Base-by-base conservation (phyloP, 1,140 invertebrate genomes). In the Archivesica marissinica region DNA sequence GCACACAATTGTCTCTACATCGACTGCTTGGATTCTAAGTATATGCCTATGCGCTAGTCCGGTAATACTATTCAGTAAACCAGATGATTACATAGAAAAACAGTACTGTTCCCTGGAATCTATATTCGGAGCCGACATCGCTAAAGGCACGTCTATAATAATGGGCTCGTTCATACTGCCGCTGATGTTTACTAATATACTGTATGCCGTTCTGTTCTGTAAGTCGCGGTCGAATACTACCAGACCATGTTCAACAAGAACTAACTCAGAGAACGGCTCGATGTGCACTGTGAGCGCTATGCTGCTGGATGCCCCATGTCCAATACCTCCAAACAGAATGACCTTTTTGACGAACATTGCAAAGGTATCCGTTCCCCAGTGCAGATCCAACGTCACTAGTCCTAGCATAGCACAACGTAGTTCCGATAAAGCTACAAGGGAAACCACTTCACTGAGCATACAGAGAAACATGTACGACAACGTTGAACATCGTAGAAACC, bases 151-250 rank as follows among this genome's bases (percentile, higher is more conserved):
- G 39, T 28, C 50, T 0, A 72, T 72, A 1, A 6, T 72, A 17
- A 33, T 50, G 28, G 68, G 68, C 13, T 72, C 68, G n/a, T 72
- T 72, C 33, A 50, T 72, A 28, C 25, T 41, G 1, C 68, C 68
- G 4, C 25, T 72, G 17, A 2, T 72, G 7, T 50, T 47, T 20
- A 72, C 41, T 17, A 72, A 72, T 20, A 33, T 50, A 13, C 2
- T 72, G 0, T 72, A 72, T 30, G 35, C 35, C n/a, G n/a, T 30
- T 1, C n/a, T 72, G 20, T 72, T 72, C 23, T 72, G 68, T 50
- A 50, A 33, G 35, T 30, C 11, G 1, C 4, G 28, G 6, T 15
- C 4, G 23, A 50, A 30, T n/a, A 47, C 0, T 4, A 33, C 50
- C 2, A 3, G 15, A 47, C 68, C 68, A 47, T 1, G 28, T 47